phyloP scores from a whole-genome alignment of 2,888 invertebrate species.

The Agonopterix arenella region DNA sequence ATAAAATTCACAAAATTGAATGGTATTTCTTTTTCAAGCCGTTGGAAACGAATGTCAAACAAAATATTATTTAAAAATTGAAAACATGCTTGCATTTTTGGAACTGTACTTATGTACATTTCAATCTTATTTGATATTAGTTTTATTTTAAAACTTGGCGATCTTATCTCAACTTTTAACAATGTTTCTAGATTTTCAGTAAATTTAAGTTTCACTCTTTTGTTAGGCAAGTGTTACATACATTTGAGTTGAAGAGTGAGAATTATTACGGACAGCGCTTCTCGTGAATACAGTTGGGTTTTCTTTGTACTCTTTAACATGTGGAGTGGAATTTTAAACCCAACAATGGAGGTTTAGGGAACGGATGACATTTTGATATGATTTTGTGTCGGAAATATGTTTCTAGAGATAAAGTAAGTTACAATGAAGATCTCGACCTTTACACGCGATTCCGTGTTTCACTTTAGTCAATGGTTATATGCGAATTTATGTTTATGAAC shows the following conservation, averaged over 20 bases:
- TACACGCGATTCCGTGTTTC: neutral
- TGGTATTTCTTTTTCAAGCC: too few relatives aligned
- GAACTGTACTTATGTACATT: too few relatives aligned
- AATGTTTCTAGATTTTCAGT: neutral
- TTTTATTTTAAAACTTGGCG: too few relatives aligned
- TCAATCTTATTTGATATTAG: too few relatives aligned
- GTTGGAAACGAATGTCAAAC: too few relatives aligned
- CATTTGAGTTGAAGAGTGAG: constrained; percentile 14
- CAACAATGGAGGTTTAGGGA: constrained; percentile 9
- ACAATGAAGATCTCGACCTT: neutral
- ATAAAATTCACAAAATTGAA: too few relatives aligned
- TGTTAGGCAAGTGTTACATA: neutral
- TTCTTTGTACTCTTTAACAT: constrained; percentile 14
- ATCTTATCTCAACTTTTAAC: too few relatives aligned
- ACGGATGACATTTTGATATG: constrained; percentile 1
- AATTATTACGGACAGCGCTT: constrained; percentile 22
- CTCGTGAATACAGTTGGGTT: constrained; percentile 21
- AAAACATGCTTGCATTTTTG: too few relatives aligned
- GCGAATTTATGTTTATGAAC: too few relatives aligned
- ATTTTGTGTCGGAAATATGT: constrained; percentile 1
- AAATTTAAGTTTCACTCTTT: neutral
- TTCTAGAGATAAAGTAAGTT: neutral
- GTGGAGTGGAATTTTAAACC: constrained; percentile 13
- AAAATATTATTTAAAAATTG: too few relatives aligned
- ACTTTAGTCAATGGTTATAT: too few relatives aligned